Percentiles rank a stretch among this genome's conserved stretches.
These are phyloP conservation scores for Elgaria multicarinata DNA, from an alignment of 2,113 vertebrate species.

Conservation along the genomic window DNA sequence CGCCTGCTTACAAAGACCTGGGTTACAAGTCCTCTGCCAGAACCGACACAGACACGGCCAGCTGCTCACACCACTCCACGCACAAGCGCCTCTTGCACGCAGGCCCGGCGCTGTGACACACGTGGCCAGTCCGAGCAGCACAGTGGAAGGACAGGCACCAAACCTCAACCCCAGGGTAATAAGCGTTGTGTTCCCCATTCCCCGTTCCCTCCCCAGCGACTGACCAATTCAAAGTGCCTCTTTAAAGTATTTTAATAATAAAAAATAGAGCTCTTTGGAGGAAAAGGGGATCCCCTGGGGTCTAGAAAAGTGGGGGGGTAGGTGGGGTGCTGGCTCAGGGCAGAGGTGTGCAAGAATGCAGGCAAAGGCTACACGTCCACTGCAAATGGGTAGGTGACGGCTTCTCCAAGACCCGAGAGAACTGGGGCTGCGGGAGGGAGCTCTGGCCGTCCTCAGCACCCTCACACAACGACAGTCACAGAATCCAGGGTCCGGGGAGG, in stretches of 20 bases:
- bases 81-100: not conserved
- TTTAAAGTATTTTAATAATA: constrained; percentile 52
- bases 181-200: too few species aligned
- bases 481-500: not conserved
- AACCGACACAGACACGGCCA: not conserved
- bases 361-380: not conserved
- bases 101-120: not conserved
- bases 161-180: not conserved
- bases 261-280: constrained; percentile 43
- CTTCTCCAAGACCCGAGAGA: not conserved
- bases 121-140: not conserved
- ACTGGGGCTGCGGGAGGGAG: not conserved
- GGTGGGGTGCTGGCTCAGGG: constrained; percentile 7
- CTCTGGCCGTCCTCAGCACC: not conserved
- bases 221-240: not conserved
- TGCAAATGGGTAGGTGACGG: not conserved
- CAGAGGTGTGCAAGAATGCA: not conserved
- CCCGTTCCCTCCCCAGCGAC: too few species aligned
- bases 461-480: not conserved
- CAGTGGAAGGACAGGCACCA: not conserved
- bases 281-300: not conserved
- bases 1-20: not conserved
- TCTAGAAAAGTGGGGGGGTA: constrained; percentile 9
- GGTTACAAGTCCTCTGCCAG: too few species aligned
- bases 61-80: too few species aligned